Conservation (phyloP, 2,888 invertebrate genomes). For the Allygus modestus region DNA sequence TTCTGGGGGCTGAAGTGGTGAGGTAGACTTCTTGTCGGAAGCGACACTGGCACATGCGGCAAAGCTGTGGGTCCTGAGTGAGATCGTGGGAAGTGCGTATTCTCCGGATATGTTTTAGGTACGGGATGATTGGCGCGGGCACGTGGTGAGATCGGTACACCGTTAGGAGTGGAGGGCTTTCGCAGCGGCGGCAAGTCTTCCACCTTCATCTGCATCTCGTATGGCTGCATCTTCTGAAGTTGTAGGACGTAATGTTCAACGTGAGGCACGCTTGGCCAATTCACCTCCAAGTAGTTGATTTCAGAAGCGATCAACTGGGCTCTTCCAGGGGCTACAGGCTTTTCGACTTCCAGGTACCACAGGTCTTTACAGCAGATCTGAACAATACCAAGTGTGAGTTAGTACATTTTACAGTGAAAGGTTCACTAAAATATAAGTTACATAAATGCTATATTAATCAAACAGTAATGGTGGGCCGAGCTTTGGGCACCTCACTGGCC, state of each 20-base stretch:
- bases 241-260: constrained; percentile 93
- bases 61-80: background rate
- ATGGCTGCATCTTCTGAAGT: constrained; percentile 83
- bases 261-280: constrained; percentile 93
- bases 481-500: no score
- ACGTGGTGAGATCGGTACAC: background rate
- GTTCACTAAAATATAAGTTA: no score
- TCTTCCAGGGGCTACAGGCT: constrained; percentile 91
- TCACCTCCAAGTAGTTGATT: constrained; percentile 94
- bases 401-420: no score
- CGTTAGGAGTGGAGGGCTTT: background rate
- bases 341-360: constrained; percentile 95
- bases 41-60: background rate
- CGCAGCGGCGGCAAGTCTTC: background rate
- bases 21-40: constrained; percentile 37
- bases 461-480: no score
- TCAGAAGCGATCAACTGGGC: constrained; percentile 96
- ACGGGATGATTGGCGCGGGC: background rate
- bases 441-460: no score
- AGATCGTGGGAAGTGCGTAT: constrained; percentile 62
- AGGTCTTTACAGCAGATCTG: constrained; percentile 93
- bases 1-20: constrained; percentile 17
- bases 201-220: constrained; percentile 36
- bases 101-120: constrained; percentile 69
- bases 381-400: no score